These are phyloP conservation scores for Oscheius sp. DNA, from an alignment of 1,140 invertebrate genomes.

Conservation along the genomic window DNA sequence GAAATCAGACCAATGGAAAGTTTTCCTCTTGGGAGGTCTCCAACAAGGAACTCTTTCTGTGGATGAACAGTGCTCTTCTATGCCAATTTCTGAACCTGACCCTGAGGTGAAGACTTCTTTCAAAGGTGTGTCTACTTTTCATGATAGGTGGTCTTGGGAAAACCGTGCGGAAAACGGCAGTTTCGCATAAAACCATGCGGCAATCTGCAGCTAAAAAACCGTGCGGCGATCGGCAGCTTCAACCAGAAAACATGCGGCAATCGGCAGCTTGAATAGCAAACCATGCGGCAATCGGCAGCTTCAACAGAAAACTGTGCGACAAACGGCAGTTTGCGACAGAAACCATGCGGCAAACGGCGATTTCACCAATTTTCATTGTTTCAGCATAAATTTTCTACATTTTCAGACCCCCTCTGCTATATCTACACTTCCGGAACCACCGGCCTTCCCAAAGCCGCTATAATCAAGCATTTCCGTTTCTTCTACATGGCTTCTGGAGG, in stretches of 20 bases:
- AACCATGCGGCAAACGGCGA: slow-evolving; percentile 8
- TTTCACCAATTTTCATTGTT: neutral
- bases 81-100: neutral
- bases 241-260: neutral
- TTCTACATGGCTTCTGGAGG: slow-evolving; percentile 55
- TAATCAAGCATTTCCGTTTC: slow-evolving; percentile 47
- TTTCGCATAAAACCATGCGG: too few species aligned
- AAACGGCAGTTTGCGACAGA: neutral
- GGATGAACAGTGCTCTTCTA: neutral
- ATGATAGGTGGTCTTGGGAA: too few species aligned
- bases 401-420: slow-evolving; percentile 39
- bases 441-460: slow-evolving; percentile 48
- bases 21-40: neutral
- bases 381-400: neutral
- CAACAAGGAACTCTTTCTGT: neutral
- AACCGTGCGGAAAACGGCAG: too few species aligned
- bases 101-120: too few species aligned
- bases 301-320: neutral
- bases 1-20: neutral
- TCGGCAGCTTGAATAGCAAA: too few species aligned
- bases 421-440: slow-evolving; percentile 57
- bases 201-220: too few species aligned
- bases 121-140: too few species aligned
- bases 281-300: too few species aligned
- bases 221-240: neutral